Evolutionary conservation across 1,140 invertebrate species (phyloP).

Genomic region (Laodelphax striatellus): DNA sequence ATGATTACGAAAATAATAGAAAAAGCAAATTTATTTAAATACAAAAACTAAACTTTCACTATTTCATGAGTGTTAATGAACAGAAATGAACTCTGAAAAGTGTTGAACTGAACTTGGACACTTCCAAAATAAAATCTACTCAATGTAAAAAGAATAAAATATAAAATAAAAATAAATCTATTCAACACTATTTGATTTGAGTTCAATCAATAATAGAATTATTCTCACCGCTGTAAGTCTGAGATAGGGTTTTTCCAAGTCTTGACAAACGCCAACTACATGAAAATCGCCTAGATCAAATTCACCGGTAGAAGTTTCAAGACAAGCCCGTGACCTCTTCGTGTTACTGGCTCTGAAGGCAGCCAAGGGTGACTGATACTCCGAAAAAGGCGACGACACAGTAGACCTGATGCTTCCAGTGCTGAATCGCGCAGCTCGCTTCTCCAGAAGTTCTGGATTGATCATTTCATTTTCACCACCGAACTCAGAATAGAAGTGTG

Average conservation of each 20-base stretch:
- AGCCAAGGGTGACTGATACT: slow-evolving; percentile 29
- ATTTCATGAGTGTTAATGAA: too few relatives aligned
- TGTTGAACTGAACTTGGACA: too few relatives aligned
- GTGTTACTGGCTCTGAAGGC: slow-evolving; percentile 23
- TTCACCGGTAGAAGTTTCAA: slow-evolving; percentile 43
- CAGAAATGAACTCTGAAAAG: too few relatives aligned
- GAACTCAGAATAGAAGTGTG: slow-evolving; percentile 59
- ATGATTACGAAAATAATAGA: too few relatives aligned
- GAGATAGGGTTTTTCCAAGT: slow-evolving; percentile 90
- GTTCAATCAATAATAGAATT: too few relatives aligned
- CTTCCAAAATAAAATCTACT: too few relatives aligned
- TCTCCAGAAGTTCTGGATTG: slow-evolving; percentile 57
- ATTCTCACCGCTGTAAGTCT: slow-evolving; percentile 64
- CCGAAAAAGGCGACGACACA: slow-evolving; percentile 21
- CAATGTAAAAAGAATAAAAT: too few relatives aligned
- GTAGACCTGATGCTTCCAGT: slow-evolving; percentile 21
- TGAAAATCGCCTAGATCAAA: slow-evolving; percentile 74
- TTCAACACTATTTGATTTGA: too few relatives aligned
- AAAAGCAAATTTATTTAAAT: too few relatives aligned
- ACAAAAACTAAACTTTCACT: too few relatives aligned
- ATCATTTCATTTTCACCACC: slow-evolving; percentile 27
- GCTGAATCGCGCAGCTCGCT: slow-evolving; percentile 76
- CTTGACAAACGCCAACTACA: slow-evolving; percentile 84
- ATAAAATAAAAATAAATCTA: too few relatives aligned
- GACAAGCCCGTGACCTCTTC: slow-evolving; percentile 34